Base-by-base conservation (phyloP, 2,888 invertebrate genomes). In the Chymomyza fuscimana region DNA sequence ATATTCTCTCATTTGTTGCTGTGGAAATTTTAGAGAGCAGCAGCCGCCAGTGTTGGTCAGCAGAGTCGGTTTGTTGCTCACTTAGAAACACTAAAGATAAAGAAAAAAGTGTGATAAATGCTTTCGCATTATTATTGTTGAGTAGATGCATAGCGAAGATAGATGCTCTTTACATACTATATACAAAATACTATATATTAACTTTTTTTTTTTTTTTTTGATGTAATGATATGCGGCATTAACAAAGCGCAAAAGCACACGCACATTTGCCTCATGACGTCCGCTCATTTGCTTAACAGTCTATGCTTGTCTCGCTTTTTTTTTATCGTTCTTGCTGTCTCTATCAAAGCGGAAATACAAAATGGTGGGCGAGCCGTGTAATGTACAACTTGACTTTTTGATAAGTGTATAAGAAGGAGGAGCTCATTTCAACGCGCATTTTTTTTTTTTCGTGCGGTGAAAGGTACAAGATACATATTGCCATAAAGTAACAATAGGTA, bases 161-260 rank as follows among this genome's bases (percentile, higher is more conserved):
- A 69, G 66, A 76, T 62, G 32, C 10, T 54, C 22, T 62, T 15
- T 51, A 22, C 36, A 54, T 25, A 32, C 9, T 32, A 50, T 65
- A 69, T 15, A 29, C 56, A 25, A 9, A 56, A n/a, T 77, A 50
- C 25, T 15, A 50, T 64, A 59, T 60, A 65, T 56, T 60, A 61
- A 36, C 52, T 79, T 56, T 68, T 63, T 74, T 60, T 63, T 51
- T 59, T 79, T 60, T 71, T 67, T 74, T 68, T 67, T 68, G 67
- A 77, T 79, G 79, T 83, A 81, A 82, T 85, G 82, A 85, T 81
- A 81, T 81, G 77, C 85, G 73, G 77, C 83, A 79, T 82, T 82
- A 85, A 81, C 77, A 77, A 81, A 78, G 78, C 76, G 82, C 32
- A 32, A 32, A 32, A 9, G 32, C 81, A 82, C 75, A 75, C 81